phyloP scores from a whole-genome alignment of 2,797 vertebrate genomes.

The Aotus griseimembra region DNA sequence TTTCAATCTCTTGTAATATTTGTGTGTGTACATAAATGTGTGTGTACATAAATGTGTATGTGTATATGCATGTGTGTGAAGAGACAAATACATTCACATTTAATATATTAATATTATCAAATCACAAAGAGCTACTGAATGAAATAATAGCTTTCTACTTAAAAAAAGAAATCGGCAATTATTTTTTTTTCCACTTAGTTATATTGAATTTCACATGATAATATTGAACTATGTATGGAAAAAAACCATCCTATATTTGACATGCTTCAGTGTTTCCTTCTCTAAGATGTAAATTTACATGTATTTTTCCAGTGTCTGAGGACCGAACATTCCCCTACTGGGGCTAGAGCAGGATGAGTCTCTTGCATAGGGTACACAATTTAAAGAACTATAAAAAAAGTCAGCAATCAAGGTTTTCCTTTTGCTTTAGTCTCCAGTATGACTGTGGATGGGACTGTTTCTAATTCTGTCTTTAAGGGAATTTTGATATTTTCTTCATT shows the following conservation, averaged over 20 bases:
- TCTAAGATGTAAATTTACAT: not conserved
- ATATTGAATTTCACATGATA: not conserved
- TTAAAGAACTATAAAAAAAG: not conserved
- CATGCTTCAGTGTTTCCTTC: not conserved
- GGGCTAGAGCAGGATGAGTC: not conserved
- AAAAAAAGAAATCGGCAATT: not conserved
- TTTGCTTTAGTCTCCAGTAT: not conserved
- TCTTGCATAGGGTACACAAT: fast-evolving
- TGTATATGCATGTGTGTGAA: not conserved
- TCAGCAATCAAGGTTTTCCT: not conserved
- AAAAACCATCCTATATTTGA: not conserved
- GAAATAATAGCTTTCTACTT: not conserved
- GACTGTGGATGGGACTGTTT: not conserved
- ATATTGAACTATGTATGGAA: not conserved
- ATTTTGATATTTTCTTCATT: not conserved
- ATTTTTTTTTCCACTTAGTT: not conserved
- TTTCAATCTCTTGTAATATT: not conserved
- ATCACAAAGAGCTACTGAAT: not conserved
- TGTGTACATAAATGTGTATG: not conserved
- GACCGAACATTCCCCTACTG: not conserved
- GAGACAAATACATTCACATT: not conserved
- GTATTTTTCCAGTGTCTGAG: not conserved
- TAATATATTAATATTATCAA: not conserved
- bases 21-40: not conserved
- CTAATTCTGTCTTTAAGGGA: not conserved